Evolutionary conservation across 1,140 invertebrate species (phyloP), one percentile per base, ranked within the genome.

Genomic region (Sminthurides bifidus): DNA sequence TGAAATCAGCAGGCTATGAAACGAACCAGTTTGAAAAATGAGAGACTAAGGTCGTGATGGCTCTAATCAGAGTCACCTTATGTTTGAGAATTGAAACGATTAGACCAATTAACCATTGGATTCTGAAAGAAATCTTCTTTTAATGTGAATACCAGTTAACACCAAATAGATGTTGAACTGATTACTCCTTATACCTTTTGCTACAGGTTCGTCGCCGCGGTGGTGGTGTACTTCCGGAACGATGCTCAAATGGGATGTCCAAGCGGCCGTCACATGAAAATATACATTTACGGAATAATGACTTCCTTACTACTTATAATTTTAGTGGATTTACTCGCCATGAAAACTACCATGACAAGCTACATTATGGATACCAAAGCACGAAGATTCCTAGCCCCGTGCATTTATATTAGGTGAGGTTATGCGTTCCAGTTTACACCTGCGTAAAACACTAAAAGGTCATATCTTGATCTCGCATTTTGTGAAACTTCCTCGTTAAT

Each of bases 371-470:
- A 73, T 52, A 48, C 41, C 12, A 50, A 55, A 17, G 66, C 71
- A 5, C 63, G 74, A 33, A 65, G 65, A 44, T 60, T 66, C 45
- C 61, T 76, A 4, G 59, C 68, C 10, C 60, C 66, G 19, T 60
- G 73, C 17, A 58, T 76, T 38, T 72, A 74, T 44, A 43, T 69
- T 8, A 71, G 72, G 61, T 63, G 68, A 0, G 29, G 1, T 23
- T n/a, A n/a, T n/a, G n/a, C n/a, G n/a, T n/a, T n/a, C n/a, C n/a
- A n/a, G n/a, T n/a, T n/a, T n/a, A n/a, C n/a, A n/a, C n/a, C n/a
- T n/a, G n/a, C n/a, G n/a, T n/a, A n/a, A n/a, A n/a, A n/a, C n/a
- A n/a, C n/a, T n/a, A n/a, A n/a, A n/a, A n/a, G n/a, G n/a, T n/a
- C n/a, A n/a, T n/a, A n/a, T n/a, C n/a, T n/a, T n/a, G n/a, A n/a